These are phyloP conservation scores for Galeruca laticollis DNA, from an alignment of 2,888 invertebrate genomes.

Conservation along the genomic window DNA sequence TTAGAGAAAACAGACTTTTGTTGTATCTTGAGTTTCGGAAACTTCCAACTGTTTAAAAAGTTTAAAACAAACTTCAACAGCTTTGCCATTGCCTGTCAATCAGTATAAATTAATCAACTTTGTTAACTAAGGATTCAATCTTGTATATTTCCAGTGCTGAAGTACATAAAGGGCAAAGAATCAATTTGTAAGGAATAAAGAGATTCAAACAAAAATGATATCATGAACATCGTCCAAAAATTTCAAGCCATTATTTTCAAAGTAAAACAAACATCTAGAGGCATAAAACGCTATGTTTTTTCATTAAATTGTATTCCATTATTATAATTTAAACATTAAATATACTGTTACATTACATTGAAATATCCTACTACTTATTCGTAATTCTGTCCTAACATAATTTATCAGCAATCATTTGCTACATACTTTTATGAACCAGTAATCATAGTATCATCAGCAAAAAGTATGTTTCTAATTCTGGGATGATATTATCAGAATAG, in stretches of 20 bases:
- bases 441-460: too few species aligned
- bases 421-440: too few species aligned
- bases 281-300: too few species aligned
- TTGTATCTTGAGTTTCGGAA: slow-evolving; percentile 6
- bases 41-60: slow-evolving; percentile 12
- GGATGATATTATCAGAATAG: too few species aligned
- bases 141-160: slow-evolving; percentile 4
- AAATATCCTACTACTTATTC: too few species aligned
- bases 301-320: too few species aligned
- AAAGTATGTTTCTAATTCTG: too few species aligned
- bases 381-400: too few species aligned
- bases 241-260: background rate
- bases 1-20: slow-evolving; percentile 9
- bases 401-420: too few species aligned
- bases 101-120: slow-evolving; percentile 20
- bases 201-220: background rate
- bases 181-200: background rate
- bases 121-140: background rate
- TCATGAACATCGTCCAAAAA: background rate
- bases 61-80: slow-evolving; percentile 22
- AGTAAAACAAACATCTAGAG: too few species aligned
- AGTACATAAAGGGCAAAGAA: background rate
- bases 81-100: slow-evolving; percentile 20
- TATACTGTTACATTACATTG: too few species aligned
- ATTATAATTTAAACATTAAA: too few species aligned